Evolutionary conservation across 64 coral and sea anemone species (phyloP), one percentile per base, ranked within the genome.

Genomic region (Montipora efflorescens): DNA sequence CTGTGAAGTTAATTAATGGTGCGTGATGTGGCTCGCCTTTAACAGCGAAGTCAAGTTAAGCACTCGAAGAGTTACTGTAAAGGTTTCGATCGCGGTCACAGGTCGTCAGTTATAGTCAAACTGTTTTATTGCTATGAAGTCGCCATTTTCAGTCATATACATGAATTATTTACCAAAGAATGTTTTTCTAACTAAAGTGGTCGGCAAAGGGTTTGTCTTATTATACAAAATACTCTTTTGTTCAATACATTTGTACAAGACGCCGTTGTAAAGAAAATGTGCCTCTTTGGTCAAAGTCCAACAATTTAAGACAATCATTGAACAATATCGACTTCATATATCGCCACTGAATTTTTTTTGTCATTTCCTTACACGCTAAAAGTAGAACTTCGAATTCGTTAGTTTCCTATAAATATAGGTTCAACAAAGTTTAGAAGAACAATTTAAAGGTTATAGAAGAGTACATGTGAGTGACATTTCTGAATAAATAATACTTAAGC

Each of bases 401-500:
- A 36, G 53, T 57, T 57, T 57, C 53, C 0, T 57, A 57, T 57
- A 8, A 57, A 57, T 6, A 57, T 19, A 71, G 19, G 48, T 49
- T 86, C 68, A 46, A 50, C n/a, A 86, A 72, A 72, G 62, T 44
- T 49, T 21, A 6, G 11, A 16, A 64, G 13, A 15, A 64, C 9
- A 11, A 64, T 0, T 64, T 16, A 14, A 4, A 64, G 14, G 14
- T 11, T 64, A 4, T 64, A 7, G 13, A 86, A 86, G 46, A 71
- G 82, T 86, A 72, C 82, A 86, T 72, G 70, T 71, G 67, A 12
- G 44, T 71, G 82, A 70, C 82, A 50, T 71, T 71, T 86, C 7
- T 86, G 18, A 9, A 48, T 50, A 70, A 86, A 86, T 47, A 72
- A 8, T 11, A 13, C 18, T 4, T 21, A 36, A 36, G 18, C 21